Base-by-base conservation (phyloP, 1,140 invertebrate genomes). In the Procambarus virginalis region DNA sequence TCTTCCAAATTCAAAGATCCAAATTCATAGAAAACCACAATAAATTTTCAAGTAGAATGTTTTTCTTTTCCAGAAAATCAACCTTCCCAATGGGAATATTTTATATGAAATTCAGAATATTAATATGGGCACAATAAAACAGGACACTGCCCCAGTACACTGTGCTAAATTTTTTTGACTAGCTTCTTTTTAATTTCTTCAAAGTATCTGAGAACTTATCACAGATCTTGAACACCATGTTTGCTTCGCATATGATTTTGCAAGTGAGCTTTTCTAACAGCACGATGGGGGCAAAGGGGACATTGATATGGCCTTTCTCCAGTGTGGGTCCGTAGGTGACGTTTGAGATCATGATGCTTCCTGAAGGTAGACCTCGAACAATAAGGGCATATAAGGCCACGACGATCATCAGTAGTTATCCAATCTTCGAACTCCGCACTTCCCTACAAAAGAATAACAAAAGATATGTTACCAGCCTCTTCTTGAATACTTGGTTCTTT, bases 301-400 rank as follows among this genome's bases (percentile, higher is more conserved):
- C 68, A 73, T 5, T 73, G 68, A 73, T 73, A 73, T 73, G 68
- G 68, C 10, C 68, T 34, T 34, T 73, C 68, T 34, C 68, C 68
- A 73, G 68, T 73, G 68, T 73, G 68, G n/a, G 68, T 73, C 55
- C 78, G 55, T 51, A 80, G 78, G 55, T 80, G 78, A 55, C 78
- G 78, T 58, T 80, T 80, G 78, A 80, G 78, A 58, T 80, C 78
- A 55, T 80, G 78, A 58, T 80, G 78, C 78, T 80, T 80, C 78
- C 78, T 80, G 78, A 80, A 80, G 78, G 78, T 80, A 34, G 78
- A 80, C 78, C 78, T 80, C 78, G 48, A 80, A 80, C 78, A 80
- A 58, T 80, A 80, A 80, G 78, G 78, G 49, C 78, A 80, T 20
- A 49, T 80, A 46, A 80, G 78, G 78, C 49, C 55, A 80, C 78